Conservation (phyloP, 2,797 vertebrate genomes). For the Alouatta caraya region DNA sequence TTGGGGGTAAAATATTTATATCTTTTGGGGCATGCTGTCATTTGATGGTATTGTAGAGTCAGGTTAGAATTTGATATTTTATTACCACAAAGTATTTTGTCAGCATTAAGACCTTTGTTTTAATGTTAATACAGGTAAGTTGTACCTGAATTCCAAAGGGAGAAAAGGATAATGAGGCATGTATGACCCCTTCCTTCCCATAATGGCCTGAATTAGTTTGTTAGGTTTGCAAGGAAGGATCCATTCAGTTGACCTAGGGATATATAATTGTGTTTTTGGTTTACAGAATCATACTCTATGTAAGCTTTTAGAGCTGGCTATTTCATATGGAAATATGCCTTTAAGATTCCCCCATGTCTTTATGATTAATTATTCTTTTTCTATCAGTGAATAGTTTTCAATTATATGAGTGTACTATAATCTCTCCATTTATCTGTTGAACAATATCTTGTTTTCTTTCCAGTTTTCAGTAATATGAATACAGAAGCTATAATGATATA, state of each 20-base stretch:
- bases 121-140: no score
- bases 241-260: background rate
- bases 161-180: background rate
- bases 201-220: background rate
- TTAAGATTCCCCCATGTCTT: background rate
- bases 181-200: background rate
- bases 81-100: no score
- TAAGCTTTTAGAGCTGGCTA: background rate
- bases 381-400: background rate
- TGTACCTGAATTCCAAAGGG: background rate
- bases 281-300: background rate
- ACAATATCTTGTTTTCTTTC: background rate
- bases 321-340: background rate
- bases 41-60: no score
- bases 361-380: background rate
- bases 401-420: background rate
- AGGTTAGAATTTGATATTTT: no score
- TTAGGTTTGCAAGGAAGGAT: background rate
- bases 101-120: no score
- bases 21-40: no score
- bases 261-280: background rate
- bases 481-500: background rate
- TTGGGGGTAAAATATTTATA: no score
- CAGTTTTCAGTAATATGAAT: background rate
- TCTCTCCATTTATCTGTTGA: background rate